Conservation (phyloP, 2,888 invertebrate species). For the Oscheius sp. region DNA sequence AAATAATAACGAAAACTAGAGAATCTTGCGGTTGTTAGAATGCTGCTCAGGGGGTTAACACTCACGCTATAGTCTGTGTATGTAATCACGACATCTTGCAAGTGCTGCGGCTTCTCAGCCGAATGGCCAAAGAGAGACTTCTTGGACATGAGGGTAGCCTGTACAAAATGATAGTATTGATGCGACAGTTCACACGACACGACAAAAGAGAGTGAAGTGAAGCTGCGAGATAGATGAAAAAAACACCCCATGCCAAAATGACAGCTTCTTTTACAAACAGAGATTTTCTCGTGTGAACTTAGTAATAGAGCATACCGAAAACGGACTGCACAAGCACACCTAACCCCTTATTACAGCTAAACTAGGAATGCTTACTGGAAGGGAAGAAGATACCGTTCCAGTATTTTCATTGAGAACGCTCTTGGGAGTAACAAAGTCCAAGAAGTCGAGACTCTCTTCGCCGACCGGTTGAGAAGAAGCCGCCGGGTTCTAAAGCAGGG, state of each 20-base stretch:
- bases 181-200: conserved; percentile 10
- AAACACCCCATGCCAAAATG: conserved; percentile 14
- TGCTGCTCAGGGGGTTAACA: conserved; percentile 19
- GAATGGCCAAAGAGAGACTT: conserved; percentile 33
- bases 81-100: conserved; percentile 31
- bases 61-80: conserved; percentile 34
- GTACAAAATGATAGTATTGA: conserved; percentile 26
- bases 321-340: too few species aligned
- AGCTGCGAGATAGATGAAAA: not conserved
- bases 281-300: too few species aligned
- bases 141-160: conserved; percentile 36
- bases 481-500: conserved; percentile 25
- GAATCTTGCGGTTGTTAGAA: too few species aligned
- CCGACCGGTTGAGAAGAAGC: conserved; percentile 10
- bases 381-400: conserved; percentile 14
- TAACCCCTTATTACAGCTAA: not conserved
- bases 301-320: too few species aligned
- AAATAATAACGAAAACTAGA: too few species aligned
- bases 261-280: too few species aligned
- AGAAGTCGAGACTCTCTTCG: conserved; percentile 42
- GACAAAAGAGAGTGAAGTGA: conserved; percentile 5
- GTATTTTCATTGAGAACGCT: conserved; percentile 3
- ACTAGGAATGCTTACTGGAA: conserved; percentile 22
- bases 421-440: conserved; percentile 48
- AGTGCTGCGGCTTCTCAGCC: conserved; percentile 28